Percentiles rank a stretch among this genome's conserved stretches.
phyloP scores from a whole-genome alignment of 2,113 vertebrate genomes.

The Rhinoderma darwinii region DNA sequence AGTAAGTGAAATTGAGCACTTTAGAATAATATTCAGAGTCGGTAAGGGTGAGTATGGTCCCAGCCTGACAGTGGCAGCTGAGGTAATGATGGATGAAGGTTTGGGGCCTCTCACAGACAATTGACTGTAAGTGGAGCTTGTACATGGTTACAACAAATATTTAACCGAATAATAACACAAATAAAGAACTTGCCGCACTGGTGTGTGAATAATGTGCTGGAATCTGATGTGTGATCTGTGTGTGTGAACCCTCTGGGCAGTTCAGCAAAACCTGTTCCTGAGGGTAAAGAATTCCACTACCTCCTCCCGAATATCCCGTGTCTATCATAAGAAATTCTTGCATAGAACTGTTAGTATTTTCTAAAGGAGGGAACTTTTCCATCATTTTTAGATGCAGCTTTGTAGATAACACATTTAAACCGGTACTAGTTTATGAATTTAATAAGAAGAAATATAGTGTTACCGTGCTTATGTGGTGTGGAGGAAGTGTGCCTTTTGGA shows the following conservation, averaged over 20 bases:
- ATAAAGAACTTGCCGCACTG: slow-evolving; percentile 52
- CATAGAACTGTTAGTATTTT: not conserved
- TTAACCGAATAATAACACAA: slow-evolving; percentile 50
- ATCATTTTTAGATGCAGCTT: not conserved
- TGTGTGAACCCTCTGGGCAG: slow-evolving; percentile 51
- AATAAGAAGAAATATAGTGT: not conserved
- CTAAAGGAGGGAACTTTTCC: not conserved
- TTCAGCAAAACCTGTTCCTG: slow-evolving; percentile 52
- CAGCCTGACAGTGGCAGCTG: slow-evolving; percentile 29
- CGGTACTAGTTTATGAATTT: not conserved
- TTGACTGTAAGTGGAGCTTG: slow-evolving; percentile 37
- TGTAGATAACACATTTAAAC: not conserved
- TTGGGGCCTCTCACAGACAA: slow-evolving; percentile 41
- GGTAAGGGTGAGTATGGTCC: not conserved
- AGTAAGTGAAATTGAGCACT: not conserved
- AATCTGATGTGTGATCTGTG: slow-evolving; percentile 50
- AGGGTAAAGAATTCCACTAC: slow-evolving; percentile 51
- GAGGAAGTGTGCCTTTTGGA: not conserved
- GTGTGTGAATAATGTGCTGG: slow-evolving; percentile 56
- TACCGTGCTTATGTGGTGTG: not conserved
- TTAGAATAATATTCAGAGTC: not conserved
- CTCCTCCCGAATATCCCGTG: not conserved
- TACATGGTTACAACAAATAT: slow-evolving; percentile 47
- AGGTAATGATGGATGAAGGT: slow-evolving; percentile 18
- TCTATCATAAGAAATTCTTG: slow-evolving; percentile 21